phyloP scores from a whole-genome alignment of 2,113 vertebrate genomes.

The Heterochromis multidens region DNA sequence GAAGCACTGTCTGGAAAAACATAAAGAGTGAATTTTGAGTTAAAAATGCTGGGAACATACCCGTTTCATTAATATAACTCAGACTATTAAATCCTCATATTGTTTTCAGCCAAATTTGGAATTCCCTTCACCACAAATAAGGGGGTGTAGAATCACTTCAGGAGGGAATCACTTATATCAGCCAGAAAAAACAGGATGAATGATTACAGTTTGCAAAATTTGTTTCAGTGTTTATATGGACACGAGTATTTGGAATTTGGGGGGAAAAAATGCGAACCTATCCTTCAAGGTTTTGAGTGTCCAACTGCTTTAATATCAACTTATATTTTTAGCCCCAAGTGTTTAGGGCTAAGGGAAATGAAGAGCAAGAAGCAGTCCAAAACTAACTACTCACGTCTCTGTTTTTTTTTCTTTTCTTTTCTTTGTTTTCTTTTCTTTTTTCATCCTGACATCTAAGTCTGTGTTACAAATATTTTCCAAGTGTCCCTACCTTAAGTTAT shows the following conservation, averaged over 20 bases:
- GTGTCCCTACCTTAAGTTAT: neutral
- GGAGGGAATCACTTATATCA: neutral
- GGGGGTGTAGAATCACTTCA: neutral
- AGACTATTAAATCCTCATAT: neutral
- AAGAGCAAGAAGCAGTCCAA: slow-evolving; percentile 5
- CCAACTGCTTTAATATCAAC: neutral
- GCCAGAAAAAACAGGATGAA: neutral
- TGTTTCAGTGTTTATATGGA: neutral
- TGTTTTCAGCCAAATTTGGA: neutral
- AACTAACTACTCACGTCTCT: slow-evolving; percentile 1
- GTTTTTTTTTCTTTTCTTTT: neutral
- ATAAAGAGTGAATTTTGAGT: neutral
- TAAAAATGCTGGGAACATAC: neutral
- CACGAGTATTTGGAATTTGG: neutral
- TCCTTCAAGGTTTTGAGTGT: neutral
- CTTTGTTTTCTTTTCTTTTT: neutral
- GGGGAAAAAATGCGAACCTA: neutral
- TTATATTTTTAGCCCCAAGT: neutral
- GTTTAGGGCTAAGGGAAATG: neutral
- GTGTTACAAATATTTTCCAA: neutral
- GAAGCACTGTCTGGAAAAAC: neutral
- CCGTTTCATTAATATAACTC: neutral
- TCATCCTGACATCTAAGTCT: neutral
- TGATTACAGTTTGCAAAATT: neutral
- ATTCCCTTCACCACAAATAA: neutral